Evolutionary conservation across 2,888 invertebrate genomes (phyloP).

Genomic region (Cylloceria caligata): DNA sequence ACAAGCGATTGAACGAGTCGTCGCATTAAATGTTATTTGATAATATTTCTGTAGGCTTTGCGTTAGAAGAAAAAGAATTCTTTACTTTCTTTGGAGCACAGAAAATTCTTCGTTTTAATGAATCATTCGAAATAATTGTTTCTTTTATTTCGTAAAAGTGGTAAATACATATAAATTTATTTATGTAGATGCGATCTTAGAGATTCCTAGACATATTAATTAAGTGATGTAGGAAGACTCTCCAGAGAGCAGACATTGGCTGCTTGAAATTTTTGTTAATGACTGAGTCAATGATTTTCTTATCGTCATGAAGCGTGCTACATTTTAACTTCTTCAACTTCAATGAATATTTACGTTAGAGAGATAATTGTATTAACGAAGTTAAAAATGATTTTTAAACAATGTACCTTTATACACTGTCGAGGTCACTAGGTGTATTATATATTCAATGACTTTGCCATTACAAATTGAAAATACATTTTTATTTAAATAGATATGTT

Average conservation of each 20-base stretch:
- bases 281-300: conserved; percentile 20
- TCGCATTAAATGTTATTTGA: background rate
- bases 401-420: background rate
- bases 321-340: background rate
- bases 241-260: background rate
- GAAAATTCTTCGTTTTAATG: background rate
- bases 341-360: conserved; percentile 2
- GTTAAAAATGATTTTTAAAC: background rate
- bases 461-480: background rate
- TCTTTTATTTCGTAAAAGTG: background rate
- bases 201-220: background rate
- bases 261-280: background rate
- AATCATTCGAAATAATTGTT: background rate
- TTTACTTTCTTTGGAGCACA: background rate
- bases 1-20: background rate
- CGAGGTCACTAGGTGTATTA: no score
- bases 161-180: background rate
- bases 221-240: background rate
- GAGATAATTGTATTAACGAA: background rate
- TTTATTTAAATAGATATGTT: no score
- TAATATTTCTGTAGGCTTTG: background rate
- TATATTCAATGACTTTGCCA: background rate
- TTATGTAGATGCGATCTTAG: background rate
- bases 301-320: background rate
- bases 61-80: background rate